These are phyloP conservation scores for Daubentonia madagascariensis DNA, from an alignment of 2,113 vertebrate genomes.

Conservation along the genomic window DNA sequence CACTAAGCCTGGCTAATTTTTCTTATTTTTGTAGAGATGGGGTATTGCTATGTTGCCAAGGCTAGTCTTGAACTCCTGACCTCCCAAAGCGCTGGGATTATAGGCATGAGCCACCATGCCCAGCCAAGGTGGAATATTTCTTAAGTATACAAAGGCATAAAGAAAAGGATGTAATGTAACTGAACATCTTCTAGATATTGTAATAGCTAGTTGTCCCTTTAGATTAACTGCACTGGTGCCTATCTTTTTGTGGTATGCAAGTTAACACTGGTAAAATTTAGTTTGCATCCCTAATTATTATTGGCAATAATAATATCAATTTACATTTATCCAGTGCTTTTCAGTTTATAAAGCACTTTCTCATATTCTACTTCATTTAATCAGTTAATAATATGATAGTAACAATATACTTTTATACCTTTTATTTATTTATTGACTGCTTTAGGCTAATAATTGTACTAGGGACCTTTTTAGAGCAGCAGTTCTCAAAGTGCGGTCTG, in stretches of 20 bases:
- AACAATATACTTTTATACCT: neutral
- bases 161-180: neutral
- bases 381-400: neutral
- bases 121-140: neutral
- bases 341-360: neutral
- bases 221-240: neutral
- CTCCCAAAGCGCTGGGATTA: too few species aligned
- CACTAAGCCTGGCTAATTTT: too few species aligned
- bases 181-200: neutral
- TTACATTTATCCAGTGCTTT: conserved; percentile 28
- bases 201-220: neutral
- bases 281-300: neutral
- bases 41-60: too few species aligned
- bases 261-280: neutral
- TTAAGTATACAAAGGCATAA: neutral
- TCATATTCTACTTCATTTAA: neutral
- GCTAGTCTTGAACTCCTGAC: too few species aligned
- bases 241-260: neutral
- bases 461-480: neutral
- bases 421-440: neutral
- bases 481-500: neutral
- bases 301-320: neutral
- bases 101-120: too few species aligned
- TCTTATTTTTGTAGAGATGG: too few species aligned
- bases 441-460: neutral